phyloP scores from a whole-genome alignment of 2,113 vertebrate species.

The Poicephalus meyeri region DNA sequence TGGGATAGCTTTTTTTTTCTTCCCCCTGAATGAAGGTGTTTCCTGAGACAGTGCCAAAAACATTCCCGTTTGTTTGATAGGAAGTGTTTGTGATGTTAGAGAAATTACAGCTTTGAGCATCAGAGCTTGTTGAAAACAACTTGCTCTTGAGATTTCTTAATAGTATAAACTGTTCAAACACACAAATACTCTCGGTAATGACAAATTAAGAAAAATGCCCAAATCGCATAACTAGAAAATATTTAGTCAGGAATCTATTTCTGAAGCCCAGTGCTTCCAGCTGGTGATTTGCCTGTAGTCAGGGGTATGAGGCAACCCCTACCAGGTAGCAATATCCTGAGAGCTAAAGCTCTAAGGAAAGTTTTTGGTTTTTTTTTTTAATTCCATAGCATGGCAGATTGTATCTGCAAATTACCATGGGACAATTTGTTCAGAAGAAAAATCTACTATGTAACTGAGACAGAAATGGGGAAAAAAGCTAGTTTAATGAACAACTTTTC shows the following conservation, averaged over 20 bases:
- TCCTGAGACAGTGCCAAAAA: conserved; percentile 14
- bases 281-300: background rate
- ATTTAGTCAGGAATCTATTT: background rate
- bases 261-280: background rate
- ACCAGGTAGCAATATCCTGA: background rate
- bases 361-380: background rate
- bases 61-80: background rate
- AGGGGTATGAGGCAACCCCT: background rate
- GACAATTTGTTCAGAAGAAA: background rate
- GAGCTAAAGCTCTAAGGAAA: background rate
- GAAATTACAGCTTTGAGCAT: background rate
- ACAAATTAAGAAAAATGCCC: background rate
- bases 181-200: background rate
- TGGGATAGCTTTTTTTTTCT: background rate
- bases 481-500: background rate
- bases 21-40: background rate
- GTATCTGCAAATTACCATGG: background rate
- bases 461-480: background rate
- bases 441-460: background rate
- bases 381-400: background rate
- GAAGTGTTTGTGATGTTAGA: conserved; percentile 20
- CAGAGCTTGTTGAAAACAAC: background rate
- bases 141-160: background rate
- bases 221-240: rapidly evolving
- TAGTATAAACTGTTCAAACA: background rate